Percentiles rank a stretch among this genome's conserved stretches.
These are phyloP conservation scores for Drosophila mimetica DNA, from an alignment of 2,888 invertebrate genomes.

Conservation along the genomic window DNA sequence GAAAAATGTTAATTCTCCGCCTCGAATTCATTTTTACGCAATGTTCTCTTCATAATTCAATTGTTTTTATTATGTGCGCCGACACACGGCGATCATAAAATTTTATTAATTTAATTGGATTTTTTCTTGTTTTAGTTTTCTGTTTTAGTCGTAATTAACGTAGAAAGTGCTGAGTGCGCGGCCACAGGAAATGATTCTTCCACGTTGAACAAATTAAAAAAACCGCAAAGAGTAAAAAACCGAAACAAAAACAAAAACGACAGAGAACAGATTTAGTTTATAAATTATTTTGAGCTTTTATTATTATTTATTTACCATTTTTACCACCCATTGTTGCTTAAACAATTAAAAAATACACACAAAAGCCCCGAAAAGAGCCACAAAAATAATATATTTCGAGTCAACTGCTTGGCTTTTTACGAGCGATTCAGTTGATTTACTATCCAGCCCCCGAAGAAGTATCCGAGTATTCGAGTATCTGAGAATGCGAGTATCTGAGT, in stretches of 20 bases:
- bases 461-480: slow-evolving; percentile 24
- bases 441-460: slow-evolving; percentile 68
- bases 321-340: slow-evolving; percentile 82
- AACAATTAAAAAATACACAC: slow-evolving; percentile 76
- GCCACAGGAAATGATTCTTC: slow-evolving; percentile 63
- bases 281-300: slow-evolving; percentile 59
- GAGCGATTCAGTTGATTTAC: slow-evolving; percentile 79
- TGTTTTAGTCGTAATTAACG: slow-evolving; percentile 45
- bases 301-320: slow-evolving; percentile 72
- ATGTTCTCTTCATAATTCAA: slow-evolving; percentile 74
- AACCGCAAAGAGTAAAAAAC: slow-evolving; percentile 3
- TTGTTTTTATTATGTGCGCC: slow-evolving; percentile 64
- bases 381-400: slow-evolving; percentile 45
- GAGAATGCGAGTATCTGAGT: slow-evolving; percentile 3
- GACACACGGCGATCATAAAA: slow-evolving; percentile 57
- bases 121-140: slow-evolving; percentile 39
- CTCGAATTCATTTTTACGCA: slow-evolving; percentile 50
- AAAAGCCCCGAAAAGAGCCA: slow-evolving; percentile 36
- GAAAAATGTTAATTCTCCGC: slow-evolving; percentile 43
- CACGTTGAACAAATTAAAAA: slow-evolving; percentile 6
- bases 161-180: slow-evolving; percentile 45
- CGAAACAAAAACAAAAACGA: slow-evolving; percentile 19
- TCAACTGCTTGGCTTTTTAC: slow-evolving; percentile 68
- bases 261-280: slow-evolving; percentile 53
- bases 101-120: slow-evolving; percentile 69